Evolutionary conservation across 2,888 invertebrate species (phyloP), one percentile per base, ranked within the genome.

Genomic region (Sabatieria punctata): DNA sequence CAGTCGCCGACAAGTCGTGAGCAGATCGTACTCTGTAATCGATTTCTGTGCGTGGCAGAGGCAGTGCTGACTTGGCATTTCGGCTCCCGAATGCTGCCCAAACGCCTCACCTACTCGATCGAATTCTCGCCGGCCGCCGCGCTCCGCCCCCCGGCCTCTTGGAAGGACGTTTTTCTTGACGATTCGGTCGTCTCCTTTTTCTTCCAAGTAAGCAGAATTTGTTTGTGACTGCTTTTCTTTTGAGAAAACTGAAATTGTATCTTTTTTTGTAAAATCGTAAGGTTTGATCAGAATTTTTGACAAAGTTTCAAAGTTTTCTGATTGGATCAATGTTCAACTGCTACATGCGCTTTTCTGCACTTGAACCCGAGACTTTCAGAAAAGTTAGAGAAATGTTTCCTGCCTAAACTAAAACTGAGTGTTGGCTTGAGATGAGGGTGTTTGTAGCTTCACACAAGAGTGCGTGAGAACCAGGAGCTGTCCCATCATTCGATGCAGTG

Each of bases 41-140:
- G 65, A 18, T 59, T 68, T 35, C 66, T 86, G n/a, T 74, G 76
- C 45, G 81, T 86, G 50, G 76, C 79, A 1, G 85, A 85, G 66
- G 76, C 75, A 50, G 75, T 84, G 47, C 70, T 86, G 41, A 78
- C 77, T 39, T 86, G 86, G 86, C 79, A 79, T 56, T 85, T 82
- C 67, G 52, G 56, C 37, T 41, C 53, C 43, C 41, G 55, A 47
- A 40, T 52, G 21, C 51, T 55, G 45, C 54, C 43, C n/a, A 38
- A 52, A 24, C 36, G 54, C 18, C 51, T 56, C 8, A 52, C 57
- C 41, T 54, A 58, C 55, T 60, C 64, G 63, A 61, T 52, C 35
- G 52, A 54, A 47, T 52, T 53, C 22, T 2, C 33, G 6, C 33
- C 41, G 22, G 18, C 46, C 19, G 30, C 76, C 1, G 72, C 76